Conservation (phyloP, 2,888 invertebrate species). For the Drosophila anceps region DNA sequence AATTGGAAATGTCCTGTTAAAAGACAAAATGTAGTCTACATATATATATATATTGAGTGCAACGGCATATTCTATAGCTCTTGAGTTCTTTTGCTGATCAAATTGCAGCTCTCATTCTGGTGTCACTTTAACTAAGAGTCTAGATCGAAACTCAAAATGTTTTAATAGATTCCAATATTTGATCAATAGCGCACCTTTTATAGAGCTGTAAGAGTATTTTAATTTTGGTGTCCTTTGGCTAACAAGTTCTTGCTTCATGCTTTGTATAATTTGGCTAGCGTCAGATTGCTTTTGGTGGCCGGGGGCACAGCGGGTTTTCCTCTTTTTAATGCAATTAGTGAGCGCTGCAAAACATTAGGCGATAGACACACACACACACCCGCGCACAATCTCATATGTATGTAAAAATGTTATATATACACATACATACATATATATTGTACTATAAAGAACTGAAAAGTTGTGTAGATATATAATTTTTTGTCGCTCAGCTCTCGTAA, state of each 20-base stretch:
- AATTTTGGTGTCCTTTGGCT: not conserved
- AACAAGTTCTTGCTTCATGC: slow-evolving; percentile 35
- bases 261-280: slow-evolving; percentile 73
- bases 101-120: no score
- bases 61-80: no score
- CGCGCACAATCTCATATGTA: slow-evolving; percentile 32
- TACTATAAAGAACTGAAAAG: slow-evolving; percentile 26
- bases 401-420: slow-evolving; percentile 11
- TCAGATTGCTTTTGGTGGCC: slow-evolving; percentile 42
- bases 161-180: not conserved
- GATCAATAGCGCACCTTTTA: no score
- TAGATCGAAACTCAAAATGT: not conserved
- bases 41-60: not conserved
- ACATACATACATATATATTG: slow-evolving; percentile 17
- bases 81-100: no score
- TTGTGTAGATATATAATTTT: slow-evolving; percentile 32
- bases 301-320: slow-evolving; percentile 36
- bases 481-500: slow-evolving; percentile 63
- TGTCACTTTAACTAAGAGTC: not conserved
- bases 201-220: slow-evolving; percentile 26
- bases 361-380: slow-evolving; percentile 31
- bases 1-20: not conserved
- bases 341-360: slow-evolving; percentile 71
- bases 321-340: slow-evolving; percentile 78
- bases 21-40: not conserved